phyloP scores from a whole-genome alignment of 2,797 vertebrate genomes.

The Microcaecilia unicolor region DNA sequence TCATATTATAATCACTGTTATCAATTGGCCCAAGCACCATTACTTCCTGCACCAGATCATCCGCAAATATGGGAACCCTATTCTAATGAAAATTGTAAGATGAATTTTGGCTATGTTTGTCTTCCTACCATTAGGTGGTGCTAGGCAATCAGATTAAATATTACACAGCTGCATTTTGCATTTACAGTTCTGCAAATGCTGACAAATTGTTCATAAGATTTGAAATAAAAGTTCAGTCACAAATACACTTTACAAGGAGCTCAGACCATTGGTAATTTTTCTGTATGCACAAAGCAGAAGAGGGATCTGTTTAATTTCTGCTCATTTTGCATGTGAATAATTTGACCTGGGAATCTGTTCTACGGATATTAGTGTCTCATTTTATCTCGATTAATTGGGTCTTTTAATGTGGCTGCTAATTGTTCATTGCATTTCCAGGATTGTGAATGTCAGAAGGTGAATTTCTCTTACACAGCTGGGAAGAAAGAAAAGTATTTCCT shows the following conservation, averaged over 20 bases:
- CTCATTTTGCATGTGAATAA: constrained; percentile 12
- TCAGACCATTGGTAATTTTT: constrained; percentile 27
- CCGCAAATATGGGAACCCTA: too few relatives aligned
- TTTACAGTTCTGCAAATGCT: neutral
- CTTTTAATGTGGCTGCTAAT: constrained; percentile 16
- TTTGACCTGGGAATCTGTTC: constrained; percentile 33
- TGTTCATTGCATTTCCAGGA: neutral
- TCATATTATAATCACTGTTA: too few relatives aligned
- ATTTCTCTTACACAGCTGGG: constrained; percentile 7
- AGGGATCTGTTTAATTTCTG: constrained; percentile 14
- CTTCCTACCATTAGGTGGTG: constrained; percentile 54
- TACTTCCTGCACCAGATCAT: too few relatives aligned
- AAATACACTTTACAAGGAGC: constrained; percentile 25
- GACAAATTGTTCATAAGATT: constrained; percentile 21
- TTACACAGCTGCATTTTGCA: constrained; percentile 24
- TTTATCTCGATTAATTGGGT: constrained; percentile 28
- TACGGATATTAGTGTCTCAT: constrained; percentile 18
- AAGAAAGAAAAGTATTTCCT: constrained; percentile 4
- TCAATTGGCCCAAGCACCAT: too few relatives aligned
- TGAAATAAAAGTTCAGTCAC: constrained; percentile 34
- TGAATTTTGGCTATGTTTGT: constrained; percentile 36
- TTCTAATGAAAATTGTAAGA: too few relatives aligned
- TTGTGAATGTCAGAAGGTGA: constrained; percentile 3
- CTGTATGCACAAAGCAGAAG: constrained; percentile 18
- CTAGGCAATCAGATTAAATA: constrained; percentile 41